Conservation (phyloP, 2,797 vertebrate species). For the Hydrocynus forskahlii region DNA sequence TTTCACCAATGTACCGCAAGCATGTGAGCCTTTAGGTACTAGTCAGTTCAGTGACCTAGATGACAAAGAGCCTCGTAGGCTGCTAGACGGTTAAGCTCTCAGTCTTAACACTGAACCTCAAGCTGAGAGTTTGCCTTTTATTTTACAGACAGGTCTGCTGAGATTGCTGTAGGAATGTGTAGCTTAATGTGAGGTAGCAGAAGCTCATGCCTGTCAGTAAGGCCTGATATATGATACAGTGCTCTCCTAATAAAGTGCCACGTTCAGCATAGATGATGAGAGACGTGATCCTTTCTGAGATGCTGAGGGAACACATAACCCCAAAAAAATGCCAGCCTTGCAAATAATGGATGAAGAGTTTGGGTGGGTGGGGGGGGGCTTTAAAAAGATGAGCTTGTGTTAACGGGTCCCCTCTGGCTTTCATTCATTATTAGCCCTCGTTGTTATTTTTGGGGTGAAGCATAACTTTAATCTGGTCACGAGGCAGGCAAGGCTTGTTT, state of each 20-base stretch:
- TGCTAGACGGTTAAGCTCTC: not conserved
- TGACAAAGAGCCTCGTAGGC: not conserved
- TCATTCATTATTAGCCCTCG: not conserved
- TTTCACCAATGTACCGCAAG: not conserved
- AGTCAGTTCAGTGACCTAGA: not conserved
- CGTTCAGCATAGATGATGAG: not conserved
- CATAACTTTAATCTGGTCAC: not conserved
- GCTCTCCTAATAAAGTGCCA: conserved; percentile 12
- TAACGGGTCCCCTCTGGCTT: conserved; percentile 2
- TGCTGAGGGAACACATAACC: not conserved
- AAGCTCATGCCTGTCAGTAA: not conserved
- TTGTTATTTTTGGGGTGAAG: conserved; percentile 8
- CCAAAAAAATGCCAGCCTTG: not conserved
- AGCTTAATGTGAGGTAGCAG: not conserved
- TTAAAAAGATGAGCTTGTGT: conserved; percentile 1
- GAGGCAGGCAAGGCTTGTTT: conserved; percentile 7
- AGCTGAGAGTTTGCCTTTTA: not conserved
- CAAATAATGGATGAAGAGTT: not conserved
- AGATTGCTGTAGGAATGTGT: not conserved
- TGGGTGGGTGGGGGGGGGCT: not conserved
- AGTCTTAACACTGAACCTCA: not conserved
- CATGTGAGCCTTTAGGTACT: not conserved
- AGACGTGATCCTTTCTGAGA: not conserved
- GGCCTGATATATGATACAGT: not conserved
- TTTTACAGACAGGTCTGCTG: conserved; percentile 8